A percentile compares a stretch with the other conserved stretches of the same genome.
Conservation (phyloP, 2,797 vertebrate species). For the Acanthurus leucopareius region DNA sequence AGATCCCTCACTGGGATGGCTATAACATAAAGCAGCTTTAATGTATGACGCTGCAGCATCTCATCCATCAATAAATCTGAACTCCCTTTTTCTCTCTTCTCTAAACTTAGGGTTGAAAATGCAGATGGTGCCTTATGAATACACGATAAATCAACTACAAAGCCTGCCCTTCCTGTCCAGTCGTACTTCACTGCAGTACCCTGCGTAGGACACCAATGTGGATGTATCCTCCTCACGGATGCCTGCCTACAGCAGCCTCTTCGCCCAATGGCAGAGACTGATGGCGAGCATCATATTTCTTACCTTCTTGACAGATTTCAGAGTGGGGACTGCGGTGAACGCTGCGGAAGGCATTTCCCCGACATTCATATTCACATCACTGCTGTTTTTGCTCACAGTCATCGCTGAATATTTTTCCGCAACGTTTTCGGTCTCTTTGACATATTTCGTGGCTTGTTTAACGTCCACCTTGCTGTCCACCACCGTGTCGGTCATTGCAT, state of each 20-base stretch:
- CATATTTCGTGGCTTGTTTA: slow-evolving; percentile 90
- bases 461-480: slow-evolving; percentile 85
- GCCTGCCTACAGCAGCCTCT: slow-evolving; percentile 7
- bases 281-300: slow-evolving; percentile 67
- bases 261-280: slow-evolving; percentile 45
- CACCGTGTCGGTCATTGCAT: slow-evolving; percentile 84
- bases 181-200: slow-evolving; percentile 42
- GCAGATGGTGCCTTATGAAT: background rate
- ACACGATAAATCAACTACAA: too few species aligned
- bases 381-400: slow-evolving; percentile 88
- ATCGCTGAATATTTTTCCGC: slow-evolving; percentile 88
- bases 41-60: slow-evolving; percentile 42
- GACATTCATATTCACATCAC: slow-evolving; percentile 85
- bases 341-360: slow-evolving; percentile 86
- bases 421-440: slow-evolving; percentile 90
- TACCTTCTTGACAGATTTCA: slow-evolving; percentile 90
- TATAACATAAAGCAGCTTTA: background rate
- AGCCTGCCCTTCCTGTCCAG: background rate
- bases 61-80: slow-evolving; percentile 3
- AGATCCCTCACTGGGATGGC: slow-evolving; percentile 6
- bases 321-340: slow-evolving; percentile 86
- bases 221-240: slow-evolving; percentile 3
- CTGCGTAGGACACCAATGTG: slow-evolving; percentile 6
- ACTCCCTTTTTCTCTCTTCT: background rate
- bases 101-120: background rate